phyloP scores from a whole-genome alignment of 2,888 invertebrate genomes.

The Lepidocyrtinus sp. region DNA sequence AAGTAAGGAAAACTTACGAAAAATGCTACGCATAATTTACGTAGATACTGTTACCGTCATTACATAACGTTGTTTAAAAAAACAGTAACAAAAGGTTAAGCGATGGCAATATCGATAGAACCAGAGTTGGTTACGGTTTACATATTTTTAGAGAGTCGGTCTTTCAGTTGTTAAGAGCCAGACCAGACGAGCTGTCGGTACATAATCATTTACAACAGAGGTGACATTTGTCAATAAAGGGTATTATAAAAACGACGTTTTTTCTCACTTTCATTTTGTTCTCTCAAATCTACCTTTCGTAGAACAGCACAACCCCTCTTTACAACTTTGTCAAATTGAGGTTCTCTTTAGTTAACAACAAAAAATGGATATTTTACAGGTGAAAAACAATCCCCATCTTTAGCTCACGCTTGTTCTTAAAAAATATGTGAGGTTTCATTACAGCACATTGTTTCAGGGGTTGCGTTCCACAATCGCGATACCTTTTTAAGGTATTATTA shows the following conservation, averaged over 20 bases:
- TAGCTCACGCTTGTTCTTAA: neutral
- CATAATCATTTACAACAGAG: conserved; percentile 58
- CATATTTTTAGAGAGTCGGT: neutral
- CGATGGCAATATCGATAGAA: too few relatives aligned
- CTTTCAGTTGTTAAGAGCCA: conserved; percentile 15
- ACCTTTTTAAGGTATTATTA: neutral
- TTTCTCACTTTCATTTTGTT: conserved; percentile 57
- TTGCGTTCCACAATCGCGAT: neutral
- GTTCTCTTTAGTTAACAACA: neutral
- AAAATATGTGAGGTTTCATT: neutral
- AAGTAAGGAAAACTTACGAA: too few relatives aligned
- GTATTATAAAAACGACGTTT: conserved; percentile 52
- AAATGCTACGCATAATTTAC: too few relatives aligned
- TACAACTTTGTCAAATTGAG: too few relatives aligned
- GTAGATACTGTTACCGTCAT: too few relatives aligned
- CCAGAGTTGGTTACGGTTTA: neutral
- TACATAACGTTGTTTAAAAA: too few relatives aligned
- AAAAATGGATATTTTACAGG: conserved; percentile 21
- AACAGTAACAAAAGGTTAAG: too few relatives aligned
- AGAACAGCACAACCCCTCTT: conserved; percentile 1
- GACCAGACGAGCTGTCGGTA: conserved; percentile 56
- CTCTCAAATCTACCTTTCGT: conserved; percentile 32
- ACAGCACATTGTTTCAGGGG: neutral
- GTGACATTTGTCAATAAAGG: conserved; percentile 59
- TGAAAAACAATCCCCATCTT: conserved; percentile 20